These are phyloP conservation scores for Tipula helvola DNA, from an alignment of 2,888 invertebrate species.

Conservation along the genomic window DNA sequence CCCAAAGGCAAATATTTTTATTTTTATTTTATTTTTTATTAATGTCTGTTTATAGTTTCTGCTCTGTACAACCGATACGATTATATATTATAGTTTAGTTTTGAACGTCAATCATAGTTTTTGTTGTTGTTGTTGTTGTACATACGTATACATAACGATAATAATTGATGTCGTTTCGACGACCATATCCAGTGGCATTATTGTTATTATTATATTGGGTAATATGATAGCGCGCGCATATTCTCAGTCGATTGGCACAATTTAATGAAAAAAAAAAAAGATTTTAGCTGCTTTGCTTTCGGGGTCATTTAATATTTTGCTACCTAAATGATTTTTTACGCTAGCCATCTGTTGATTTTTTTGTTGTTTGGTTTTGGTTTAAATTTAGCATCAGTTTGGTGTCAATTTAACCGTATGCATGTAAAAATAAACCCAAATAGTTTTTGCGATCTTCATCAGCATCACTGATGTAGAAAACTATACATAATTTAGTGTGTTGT, in stretches of 20 bases:
- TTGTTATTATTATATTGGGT: neutral
- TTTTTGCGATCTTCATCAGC: neutral
- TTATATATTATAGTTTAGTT: neutral
- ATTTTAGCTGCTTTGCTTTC: neutral
- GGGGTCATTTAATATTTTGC: neutral
- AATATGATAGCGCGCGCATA: neutral
- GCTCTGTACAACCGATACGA: neutral
- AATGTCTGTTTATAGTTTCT: neutral
- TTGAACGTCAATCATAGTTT: neutral
- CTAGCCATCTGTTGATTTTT: neutral
- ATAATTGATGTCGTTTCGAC: neutral
- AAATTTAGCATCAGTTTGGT: slow-evolving; percentile 4
- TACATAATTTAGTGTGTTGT: neutral
- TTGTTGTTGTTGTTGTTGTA: neutral
- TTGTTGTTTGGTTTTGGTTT: neutral
- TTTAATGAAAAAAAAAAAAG: neutral
- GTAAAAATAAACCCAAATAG: neutral
- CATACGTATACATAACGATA: neutral
- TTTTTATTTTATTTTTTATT: neutral
- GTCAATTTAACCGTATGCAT: neutral
- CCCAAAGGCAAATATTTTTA: neutral
- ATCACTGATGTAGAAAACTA: neutral
- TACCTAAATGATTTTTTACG: neutral
- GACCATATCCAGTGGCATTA: neutral
- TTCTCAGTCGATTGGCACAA: neutral